Evolutionary conservation across 2,797 vertebrate genomes (phyloP), one percentile per base, ranked within the genome.

Genomic region (Momotus momota): DNA sequence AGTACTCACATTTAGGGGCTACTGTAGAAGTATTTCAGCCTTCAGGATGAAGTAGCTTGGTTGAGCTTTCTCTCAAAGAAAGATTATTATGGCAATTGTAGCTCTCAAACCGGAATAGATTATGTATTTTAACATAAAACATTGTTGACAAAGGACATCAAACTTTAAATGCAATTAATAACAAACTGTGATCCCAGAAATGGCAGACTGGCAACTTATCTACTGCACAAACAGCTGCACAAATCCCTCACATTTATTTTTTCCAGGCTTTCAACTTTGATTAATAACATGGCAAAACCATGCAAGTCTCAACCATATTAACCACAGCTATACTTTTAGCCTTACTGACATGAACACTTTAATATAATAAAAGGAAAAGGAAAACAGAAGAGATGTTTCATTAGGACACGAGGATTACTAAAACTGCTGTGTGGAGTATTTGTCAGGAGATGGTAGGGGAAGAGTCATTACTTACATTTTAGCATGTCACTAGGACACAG

Each of bases 241-340:
- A 96, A 93, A 97, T 91, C 88, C 69, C 89, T 84, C 78, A 52
- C 62, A 88, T 93, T 96, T 97, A 75, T 92, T 88, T 96, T 96
- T 96, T 97, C 87, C 88, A 96, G 93, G 91, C 92, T 96, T 97
- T 97, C 91, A 93, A 77, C 94, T 97, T 93, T 96, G 82, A 96
- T 96, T 96, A 98, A 97, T 92, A 97, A 91, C 93, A 85, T 62
- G 60, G 81, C 77, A 91, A 66, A 97, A 89, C 90, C 77, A 90
- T 33, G 69, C 85, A 87, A 90, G 92, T 35, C 81, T 86, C 88
- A 88, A 74, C 69, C 89, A 43, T 95, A 94, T 85, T 88, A 97
- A 94, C 83, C 73, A 81, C 55, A 80, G 87, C 92, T 93, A 67
- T 81, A 84, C 87, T 95, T 96, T 92, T 54, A 62, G 81, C 70